phyloP scores from a whole-genome alignment of 1,140 invertebrate genomes.

The Drosophila kepulauana region DNA sequence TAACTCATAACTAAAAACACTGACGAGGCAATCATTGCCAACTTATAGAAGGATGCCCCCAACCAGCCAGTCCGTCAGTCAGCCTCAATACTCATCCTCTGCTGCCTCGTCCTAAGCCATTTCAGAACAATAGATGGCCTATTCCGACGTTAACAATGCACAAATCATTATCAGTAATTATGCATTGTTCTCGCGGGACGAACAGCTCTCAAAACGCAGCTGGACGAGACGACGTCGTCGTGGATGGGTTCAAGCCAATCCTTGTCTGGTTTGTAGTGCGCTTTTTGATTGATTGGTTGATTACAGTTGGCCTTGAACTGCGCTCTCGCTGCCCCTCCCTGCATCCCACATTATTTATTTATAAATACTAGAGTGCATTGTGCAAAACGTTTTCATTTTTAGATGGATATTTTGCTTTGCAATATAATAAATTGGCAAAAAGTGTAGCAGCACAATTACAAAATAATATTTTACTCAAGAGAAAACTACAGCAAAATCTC shows the following conservation, averaged over 20 bases:
- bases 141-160: constrained; percentile 66
- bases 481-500: too few relatives aligned
- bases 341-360: constrained; percentile 1
- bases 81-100: constrained; percentile 23
- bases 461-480: too few relatives aligned
- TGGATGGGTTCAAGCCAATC: constrained; percentile 26
- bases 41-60: constrained; percentile 6
- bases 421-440: too few relatives aligned
- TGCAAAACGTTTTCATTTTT: too few relatives aligned
- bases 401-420: too few relatives aligned
- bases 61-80: not conserved
- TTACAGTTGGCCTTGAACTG: constrained; percentile 73
- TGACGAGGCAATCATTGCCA: constrained; percentile 53
- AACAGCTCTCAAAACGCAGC: constrained; percentile 40
- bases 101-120: constrained; percentile 2
- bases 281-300: constrained; percentile 73
- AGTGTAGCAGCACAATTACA: too few relatives aligned
- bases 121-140: constrained; percentile 63
- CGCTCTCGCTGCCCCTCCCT: constrained; percentile 2
- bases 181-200: constrained; percentile 61
- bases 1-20: constrained; percentile 61
- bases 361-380: constrained; percentile 37
- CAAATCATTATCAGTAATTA: constrained; percentile 81
- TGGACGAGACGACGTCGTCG: constrained; percentile 13
- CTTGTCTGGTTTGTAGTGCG: constrained; percentile 37